Evolutionary conservation across 2,113 vertebrate species (phyloP).

Genomic region (Tychaedon coryphoeus): DNA sequence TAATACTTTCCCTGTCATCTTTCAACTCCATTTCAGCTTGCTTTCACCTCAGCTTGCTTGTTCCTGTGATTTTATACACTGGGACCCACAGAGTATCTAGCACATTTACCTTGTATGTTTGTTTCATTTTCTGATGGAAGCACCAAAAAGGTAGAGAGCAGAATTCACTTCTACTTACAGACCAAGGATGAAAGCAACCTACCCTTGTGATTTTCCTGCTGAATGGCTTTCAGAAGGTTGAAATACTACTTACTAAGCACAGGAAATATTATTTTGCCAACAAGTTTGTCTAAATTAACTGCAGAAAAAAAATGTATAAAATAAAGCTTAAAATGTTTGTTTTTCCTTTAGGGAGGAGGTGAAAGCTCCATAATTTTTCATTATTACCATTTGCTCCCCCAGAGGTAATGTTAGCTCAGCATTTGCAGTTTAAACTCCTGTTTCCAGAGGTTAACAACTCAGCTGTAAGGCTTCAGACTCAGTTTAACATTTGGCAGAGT

Average conservation of each 20-base stretch:
- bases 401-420: conserved; percentile 24
- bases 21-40: background rate
- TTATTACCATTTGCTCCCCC: background rate
- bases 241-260: conserved; percentile 5
- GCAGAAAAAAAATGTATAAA: background rate
- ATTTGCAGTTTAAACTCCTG: conserved; percentile 6
- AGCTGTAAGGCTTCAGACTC: conserved; percentile 41
- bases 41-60: background rate
- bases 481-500: conserved; percentile 40
- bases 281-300: background rate
- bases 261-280: background rate
- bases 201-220: background rate
- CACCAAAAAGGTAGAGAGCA: background rate
- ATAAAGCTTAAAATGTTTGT: background rate
- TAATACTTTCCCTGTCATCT: background rate
- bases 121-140: background rate
- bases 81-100: background rate
- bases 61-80: background rate
- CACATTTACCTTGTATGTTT: rapidly evolving
- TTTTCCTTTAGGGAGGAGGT: conserved; percentile 1
- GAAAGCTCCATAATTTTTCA: conserved; percentile 16
- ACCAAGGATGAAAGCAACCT: background rate
- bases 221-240: background rate
- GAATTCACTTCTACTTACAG: background rate
- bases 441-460: conserved; percentile 48